phyloP scores from a whole-genome alignment of 1,140 invertebrate species.

The Cryptotermes secundus region DNA sequence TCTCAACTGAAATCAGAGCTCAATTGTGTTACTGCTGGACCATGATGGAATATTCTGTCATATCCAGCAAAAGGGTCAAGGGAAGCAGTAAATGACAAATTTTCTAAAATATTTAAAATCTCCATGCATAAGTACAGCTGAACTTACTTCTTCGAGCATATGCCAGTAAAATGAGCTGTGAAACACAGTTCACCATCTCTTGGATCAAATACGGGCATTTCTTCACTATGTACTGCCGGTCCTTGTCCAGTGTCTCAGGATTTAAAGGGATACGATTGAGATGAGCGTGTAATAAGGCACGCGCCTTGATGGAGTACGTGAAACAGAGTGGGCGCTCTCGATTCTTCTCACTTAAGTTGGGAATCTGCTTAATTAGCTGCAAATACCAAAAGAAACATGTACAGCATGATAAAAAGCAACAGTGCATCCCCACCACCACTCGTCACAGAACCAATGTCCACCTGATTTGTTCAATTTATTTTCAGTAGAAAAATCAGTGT shows the following conservation, averaged over 20 bases:
- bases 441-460: too few species aligned
- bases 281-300: constrained; percentile 93
- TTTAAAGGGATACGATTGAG: constrained; percentile 80
- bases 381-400: constrained; percentile 44
- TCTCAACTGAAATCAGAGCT: too few species aligned
- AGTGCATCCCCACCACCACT: too few species aligned
- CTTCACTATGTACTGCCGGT: constrained; percentile 84
- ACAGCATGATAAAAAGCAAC: neutral
- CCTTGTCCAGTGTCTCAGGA: constrained; percentile 77
- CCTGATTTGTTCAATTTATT: too few species aligned
- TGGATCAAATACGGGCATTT: constrained; percentile 96
- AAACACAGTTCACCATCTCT: constrained; percentile 95
- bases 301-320: constrained; percentile 95
- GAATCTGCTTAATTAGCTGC: constrained; percentile 86
- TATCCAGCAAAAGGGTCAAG: too few species aligned
- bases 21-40: too few species aligned
- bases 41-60: too few species aligned
- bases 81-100: neutral
- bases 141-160: constrained; percentile 83
- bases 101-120: too few species aligned
- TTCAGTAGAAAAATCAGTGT: neutral
- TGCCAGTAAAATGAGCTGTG: constrained; percentile 89
- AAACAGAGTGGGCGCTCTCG: constrained; percentile 91
- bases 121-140: neutral
- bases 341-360: constrained; percentile 92